Evolutionary conservation across 1,140 invertebrate genomes (phyloP).

Genomic region (Bilobella aurantiaca): DNA sequence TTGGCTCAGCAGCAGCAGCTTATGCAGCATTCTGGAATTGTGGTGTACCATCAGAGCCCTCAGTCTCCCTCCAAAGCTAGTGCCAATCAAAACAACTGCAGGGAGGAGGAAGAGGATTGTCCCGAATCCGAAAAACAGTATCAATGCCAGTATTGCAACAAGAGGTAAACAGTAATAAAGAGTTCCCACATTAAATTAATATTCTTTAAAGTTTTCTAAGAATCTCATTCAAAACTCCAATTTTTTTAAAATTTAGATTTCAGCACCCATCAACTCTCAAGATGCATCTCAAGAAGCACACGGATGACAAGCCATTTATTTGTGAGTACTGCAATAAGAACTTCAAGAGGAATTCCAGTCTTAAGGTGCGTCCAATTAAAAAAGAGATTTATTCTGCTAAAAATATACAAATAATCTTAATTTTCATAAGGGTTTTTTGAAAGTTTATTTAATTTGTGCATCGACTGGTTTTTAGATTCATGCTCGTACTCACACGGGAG

Average conservation of each 20-base stretch:
- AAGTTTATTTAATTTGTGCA: neutral
- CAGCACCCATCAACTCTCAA: neutral
- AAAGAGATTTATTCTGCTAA: neutral
- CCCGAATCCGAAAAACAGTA: neutral
- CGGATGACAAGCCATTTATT: neutral
- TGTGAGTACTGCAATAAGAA: neutral
- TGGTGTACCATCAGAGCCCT: too few species aligned
- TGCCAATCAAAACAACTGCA: neutral
- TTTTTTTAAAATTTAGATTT: neutral
- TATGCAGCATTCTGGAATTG: too few species aligned
- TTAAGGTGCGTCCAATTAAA: neutral
- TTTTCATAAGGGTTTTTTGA: neutral
- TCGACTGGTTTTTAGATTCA: neutral
- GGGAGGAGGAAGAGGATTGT: neutral
- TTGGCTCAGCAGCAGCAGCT: neutral
- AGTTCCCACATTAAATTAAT: neutral
- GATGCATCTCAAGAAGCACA: constrained; percentile 1
- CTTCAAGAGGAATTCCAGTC: neutral
- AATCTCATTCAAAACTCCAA: too few species aligned
- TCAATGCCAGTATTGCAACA: neutral
- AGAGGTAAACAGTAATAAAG: neutral
- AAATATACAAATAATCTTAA: neutral
- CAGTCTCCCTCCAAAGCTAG: too few species aligned
- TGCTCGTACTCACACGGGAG: neutral
- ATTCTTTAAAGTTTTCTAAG: neutral